Percentiles rank a stretch among this genome's conserved stretches.
phyloP scores from a whole-genome alignment of 2,888 invertebrate species.

The Physocephala rufipes region DNA sequence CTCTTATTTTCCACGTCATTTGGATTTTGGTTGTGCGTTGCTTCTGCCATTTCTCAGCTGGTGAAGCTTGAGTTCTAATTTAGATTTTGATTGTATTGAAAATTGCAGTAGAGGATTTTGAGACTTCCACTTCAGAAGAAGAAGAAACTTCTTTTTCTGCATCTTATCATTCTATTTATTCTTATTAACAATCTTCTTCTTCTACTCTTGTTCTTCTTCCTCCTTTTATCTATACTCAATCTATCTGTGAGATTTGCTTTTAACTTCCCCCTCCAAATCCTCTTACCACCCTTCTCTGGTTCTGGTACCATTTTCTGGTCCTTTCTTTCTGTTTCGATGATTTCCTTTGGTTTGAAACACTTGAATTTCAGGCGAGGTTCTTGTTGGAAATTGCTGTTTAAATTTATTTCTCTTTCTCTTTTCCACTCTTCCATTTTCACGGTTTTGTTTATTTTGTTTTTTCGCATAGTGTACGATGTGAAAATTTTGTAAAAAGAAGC shows the following conservation, averaged over 20 bases:
- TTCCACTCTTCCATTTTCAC: background rate
- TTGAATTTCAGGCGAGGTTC: background rate
- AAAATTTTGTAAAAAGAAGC: too few relatives aligned
- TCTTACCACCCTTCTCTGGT: background rate
- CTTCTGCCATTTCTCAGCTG: background rate
- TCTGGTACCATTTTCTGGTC: background rate
- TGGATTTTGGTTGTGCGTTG: too few relatives aligned
- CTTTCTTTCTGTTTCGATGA: background rate
- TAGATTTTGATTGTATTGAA: constrained; percentile 19
- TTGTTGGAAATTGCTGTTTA: constrained; percentile 13
- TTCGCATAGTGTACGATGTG: too few relatives aligned
- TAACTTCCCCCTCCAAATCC: too few relatives aligned
- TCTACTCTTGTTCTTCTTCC: background rate
- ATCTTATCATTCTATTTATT: too few relatives aligned
- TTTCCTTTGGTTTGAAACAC: too few relatives aligned
- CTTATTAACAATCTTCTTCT: too few relatives aligned
- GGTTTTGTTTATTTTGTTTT: too few relatives aligned
- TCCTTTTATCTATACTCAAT: background rate
- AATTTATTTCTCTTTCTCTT: constrained; percentile 12
- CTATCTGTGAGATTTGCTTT: too few relatives aligned
- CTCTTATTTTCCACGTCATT: background rate
- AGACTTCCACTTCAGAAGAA: too few relatives aligned
- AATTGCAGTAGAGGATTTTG: constrained; percentile 21
- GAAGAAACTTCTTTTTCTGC: too few relatives aligned
- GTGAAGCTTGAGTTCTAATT: constrained; percentile 4